Percentiles rank a stretch among this genome's conserved stretches.
phyloP scores from a whole-genome alignment of 2,113 vertebrate genomes.

The Cacatua alba region DNA sequence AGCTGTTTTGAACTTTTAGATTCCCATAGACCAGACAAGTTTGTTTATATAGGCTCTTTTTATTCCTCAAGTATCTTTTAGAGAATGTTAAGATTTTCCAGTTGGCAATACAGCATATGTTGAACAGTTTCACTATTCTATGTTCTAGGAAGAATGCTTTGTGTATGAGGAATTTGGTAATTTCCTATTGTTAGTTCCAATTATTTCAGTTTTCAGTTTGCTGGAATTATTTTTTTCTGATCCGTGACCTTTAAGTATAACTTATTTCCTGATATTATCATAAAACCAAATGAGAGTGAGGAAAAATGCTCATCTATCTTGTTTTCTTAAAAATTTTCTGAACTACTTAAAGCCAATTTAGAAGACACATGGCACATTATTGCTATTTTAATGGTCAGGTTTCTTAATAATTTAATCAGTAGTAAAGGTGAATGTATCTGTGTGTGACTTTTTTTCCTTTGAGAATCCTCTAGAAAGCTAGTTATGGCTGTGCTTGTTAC shows the following conservation, averaged over 20 bases:
- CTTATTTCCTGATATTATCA: background rate
- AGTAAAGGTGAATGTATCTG: background rate
- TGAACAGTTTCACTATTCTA: background rate
- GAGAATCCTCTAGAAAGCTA: background rate
- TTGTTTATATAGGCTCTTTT: background rate
- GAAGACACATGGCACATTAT: background rate
- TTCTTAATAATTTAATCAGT: background rate
- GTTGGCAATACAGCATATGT: background rate
- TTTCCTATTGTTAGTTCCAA: background rate
- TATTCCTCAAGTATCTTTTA: constrained; percentile 1
- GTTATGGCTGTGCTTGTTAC: background rate
- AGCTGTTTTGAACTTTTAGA: constrained; percentile 13
- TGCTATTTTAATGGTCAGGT: background rate
- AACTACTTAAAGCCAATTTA: background rate
- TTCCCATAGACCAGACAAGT: background rate
- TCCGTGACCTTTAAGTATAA: background rate
- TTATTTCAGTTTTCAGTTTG: background rate
- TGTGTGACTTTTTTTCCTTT: background rate
- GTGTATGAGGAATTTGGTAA: background rate
- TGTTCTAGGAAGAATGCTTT: background rate
- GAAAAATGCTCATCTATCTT: background rate
- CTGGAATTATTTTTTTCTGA: background rate
- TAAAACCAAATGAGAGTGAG: background rate
- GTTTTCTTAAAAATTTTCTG: background rate
- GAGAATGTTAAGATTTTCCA: constrained; percentile 22